These are phyloP conservation scores for Rhinatrema bivittatum DNA, from an alignment of 2,797 vertebrate genomes.

Conservation along the genomic window DNA sequence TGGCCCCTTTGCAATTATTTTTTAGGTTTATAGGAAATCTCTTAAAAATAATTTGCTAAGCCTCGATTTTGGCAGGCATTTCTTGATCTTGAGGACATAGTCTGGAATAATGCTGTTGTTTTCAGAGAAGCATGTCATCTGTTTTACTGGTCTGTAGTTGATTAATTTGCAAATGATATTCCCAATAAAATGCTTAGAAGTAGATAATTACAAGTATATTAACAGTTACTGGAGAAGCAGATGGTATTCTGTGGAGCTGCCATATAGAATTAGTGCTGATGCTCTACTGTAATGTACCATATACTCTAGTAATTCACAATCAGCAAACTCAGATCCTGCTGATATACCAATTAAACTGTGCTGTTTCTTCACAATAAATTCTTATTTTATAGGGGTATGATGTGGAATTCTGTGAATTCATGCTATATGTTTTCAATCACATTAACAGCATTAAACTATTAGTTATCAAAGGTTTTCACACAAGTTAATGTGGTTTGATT, in stretches of 20 bases:
- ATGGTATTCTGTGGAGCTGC: slow-evolving; percentile 93
- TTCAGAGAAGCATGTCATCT: slow-evolving; percentile 66
- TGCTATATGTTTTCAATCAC: slow-evolving; percentile 36
- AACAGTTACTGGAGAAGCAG: slow-evolving; percentile 94
- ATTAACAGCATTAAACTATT: no score
- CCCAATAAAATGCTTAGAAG: slow-evolving; percentile 96
- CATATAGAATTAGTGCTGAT: slow-evolving; percentile 96
- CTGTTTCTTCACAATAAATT: slow-evolving; percentile 52
- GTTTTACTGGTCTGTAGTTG: slow-evolving; percentile 78
- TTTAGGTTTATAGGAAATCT: slow-evolving; percentile 5
- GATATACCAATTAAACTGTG: slow-evolving; percentile 67
- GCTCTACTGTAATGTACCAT: slow-evolving; percentile 81
- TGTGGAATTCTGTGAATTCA: slow-evolving; percentile 46
- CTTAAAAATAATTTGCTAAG: slow-evolving; percentile 4
- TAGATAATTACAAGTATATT: slow-evolving; percentile 99
- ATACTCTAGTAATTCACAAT: slow-evolving; percentile 74
- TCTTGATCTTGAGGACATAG: slow-evolving; percentile 47
- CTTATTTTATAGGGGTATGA: slow-evolving; percentile 56
- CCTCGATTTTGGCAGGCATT: slow-evolving; percentile 20
- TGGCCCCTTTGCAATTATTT: no score
- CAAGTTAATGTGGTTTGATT: no score
- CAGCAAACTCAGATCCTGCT: slow-evolving; percentile 61
- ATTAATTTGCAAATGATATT: slow-evolving; percentile 96
- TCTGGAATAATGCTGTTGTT: slow-evolving; percentile 56
- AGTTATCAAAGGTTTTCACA: no score